Conservation (phyloP, 2,888 invertebrate species). For the Erebia ligea region DNA sequence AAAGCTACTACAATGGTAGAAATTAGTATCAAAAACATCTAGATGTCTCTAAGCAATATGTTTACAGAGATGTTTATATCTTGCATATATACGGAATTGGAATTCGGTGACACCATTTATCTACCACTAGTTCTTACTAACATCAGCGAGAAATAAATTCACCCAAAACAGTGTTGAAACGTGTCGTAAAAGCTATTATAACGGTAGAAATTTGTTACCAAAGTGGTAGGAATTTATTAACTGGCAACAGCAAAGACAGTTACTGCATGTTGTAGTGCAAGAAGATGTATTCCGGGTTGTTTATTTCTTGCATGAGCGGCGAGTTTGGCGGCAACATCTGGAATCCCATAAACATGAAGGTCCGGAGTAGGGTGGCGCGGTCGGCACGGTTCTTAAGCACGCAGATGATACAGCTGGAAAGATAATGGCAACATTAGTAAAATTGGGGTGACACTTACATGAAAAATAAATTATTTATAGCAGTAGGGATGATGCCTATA, state of each 20-base stretch:
- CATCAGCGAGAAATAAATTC: too few species aligned
- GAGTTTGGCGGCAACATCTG: conserved; percentile 92
- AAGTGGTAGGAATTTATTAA: conserved; percentile 26
- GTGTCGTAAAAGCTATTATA: conserved; percentile 32
- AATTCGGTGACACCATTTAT: too few species aligned
- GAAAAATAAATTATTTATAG: neutral
- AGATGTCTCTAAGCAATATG: too few species aligned
- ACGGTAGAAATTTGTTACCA: conserved; percentile 29
- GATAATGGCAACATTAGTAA: neutral
- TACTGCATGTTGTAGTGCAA: conserved; percentile 79
- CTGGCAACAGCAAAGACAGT: conserved; percentile 31
- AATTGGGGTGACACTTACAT: too few species aligned
- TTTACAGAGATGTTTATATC: too few species aligned
- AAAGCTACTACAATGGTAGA: conserved; percentile 34
- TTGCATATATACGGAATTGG: too few species aligned
- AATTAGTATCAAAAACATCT: neutral
- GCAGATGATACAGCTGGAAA: conserved; percentile 84
- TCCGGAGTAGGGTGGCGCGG: conserved; percentile 93
- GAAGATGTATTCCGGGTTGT: conserved; percentile 83
- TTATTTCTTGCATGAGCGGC: conserved; percentile 77
- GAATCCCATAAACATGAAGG: conserved; percentile 99
- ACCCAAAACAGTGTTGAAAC: neutral
- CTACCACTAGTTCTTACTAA: too few species aligned
- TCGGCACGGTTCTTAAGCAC: conserved; percentile 93
- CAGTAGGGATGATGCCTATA: too few species aligned